Evolutionary conservation across 2,113 vertebrate genomes (phyloP).

Genomic region (Myotis yumanensis): DNA sequence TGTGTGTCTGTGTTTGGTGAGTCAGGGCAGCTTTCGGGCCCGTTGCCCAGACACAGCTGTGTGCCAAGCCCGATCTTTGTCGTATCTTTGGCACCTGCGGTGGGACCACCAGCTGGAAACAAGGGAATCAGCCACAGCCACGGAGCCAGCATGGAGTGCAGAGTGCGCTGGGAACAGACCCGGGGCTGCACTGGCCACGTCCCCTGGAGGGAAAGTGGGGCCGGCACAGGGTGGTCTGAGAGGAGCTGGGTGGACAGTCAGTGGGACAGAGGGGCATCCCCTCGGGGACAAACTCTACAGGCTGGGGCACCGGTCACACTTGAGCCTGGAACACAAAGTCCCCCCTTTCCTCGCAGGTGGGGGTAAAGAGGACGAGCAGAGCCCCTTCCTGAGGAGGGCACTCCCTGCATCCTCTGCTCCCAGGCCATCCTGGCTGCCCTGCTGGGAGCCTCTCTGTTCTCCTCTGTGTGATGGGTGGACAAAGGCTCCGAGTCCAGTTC

Average conservation of each 20-base stretch:
- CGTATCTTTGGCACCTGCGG: not conserved
- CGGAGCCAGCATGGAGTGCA: not conserved
- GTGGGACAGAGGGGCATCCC: not conserved
- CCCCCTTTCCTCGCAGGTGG: rapidly evolving
- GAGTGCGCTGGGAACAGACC: no score
- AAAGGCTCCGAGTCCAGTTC: rapidly evolving
- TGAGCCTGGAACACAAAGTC: not conserved
- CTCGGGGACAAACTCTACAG: rapidly evolving
- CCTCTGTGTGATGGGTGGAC: not conserved
- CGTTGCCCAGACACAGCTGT: not conserved
- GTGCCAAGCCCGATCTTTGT: not conserved
- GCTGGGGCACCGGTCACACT: not conserved
- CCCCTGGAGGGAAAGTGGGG: not conserved
- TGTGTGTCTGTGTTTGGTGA: not conserved
- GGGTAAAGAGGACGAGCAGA: not conserved
- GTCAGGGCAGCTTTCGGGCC: no score
- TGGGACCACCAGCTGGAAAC: not conserved
- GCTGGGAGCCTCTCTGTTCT: not conserved
- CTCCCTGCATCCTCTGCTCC: not conserved
- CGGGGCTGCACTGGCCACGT: no score
- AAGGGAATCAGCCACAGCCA: not conserved
- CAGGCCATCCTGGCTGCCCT: no score
- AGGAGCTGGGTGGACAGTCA: not conserved
- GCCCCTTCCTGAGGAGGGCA: no score
- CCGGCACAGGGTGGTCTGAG: not conserved